Evolutionary conservation across 2,113 vertebrate species (phyloP), one percentile per base, ranked within the genome.

Genomic region (Theristicus caerulescens): DNA sequence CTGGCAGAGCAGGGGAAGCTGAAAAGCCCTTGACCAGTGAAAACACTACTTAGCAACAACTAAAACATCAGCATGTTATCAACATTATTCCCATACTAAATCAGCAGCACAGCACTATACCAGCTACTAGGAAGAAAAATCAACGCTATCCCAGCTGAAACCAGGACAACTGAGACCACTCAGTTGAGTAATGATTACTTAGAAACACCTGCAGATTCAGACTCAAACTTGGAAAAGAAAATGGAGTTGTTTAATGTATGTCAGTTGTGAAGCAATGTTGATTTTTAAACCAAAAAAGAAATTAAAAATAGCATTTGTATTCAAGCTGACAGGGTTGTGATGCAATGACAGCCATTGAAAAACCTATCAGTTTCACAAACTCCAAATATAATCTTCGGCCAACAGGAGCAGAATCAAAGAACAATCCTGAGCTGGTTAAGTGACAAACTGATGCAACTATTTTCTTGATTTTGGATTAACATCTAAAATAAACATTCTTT

Each of bases 401-500:
- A 36, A 70, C 31, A 54, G 36, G 16, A 65, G 21, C 29, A 62
- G 31, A 93, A 88, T 86, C 44, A 73, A 94, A 92, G 24, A 90
- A 86, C 2, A 4, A 65, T 86, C 36, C 80, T 4, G 12, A 83
- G 29, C 47, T 82, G 13, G 10, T 93, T 83, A 93, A 89, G 15
- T 57, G 34, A 64, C 61, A 64, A 96, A 87, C 36, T 36, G 31
- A 32, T 87, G 70, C 52, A 64, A 82, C 34, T 49, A 22, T 69
- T 82, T 70, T 74, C 54, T 93, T 87, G 2, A 44, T 91, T 96
- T 93, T 72, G 36, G 24, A 79, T 74, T 80, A 94, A 36, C 19
- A 93, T 52, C 65, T 93, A 89, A 92, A 94, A 90, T 52, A 86
- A 92, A 78, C 27, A 40, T 66, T 83, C 80, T 95, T 92, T 81